Base-by-base conservation (phyloP, 2,888 invertebrate genomes). In the Ditula angustiorana region DNA sequence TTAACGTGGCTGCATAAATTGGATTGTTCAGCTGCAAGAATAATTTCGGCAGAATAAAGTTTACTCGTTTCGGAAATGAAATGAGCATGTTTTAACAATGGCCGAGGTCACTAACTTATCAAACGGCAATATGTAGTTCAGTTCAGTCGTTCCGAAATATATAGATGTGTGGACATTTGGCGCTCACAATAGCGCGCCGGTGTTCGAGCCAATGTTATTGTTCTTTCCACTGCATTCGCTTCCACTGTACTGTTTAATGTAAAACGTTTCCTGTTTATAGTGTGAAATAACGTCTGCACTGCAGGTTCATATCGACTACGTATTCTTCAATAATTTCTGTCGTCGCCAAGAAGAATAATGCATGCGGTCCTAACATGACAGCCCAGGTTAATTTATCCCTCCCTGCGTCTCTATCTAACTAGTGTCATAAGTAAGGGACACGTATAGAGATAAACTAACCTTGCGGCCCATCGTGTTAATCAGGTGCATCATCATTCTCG, bases 121-220 rank as follows among this genome's bases (percentile, higher is more conserved):
- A 63, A 50, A 46, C 37, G 28, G 53, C 59, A 47, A 63, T 64
- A 62, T 57, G 41, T 63, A 50, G 58, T 59, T 64, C 64, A 50
- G 58, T 59, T 64, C 64, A 59, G 57, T 19, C 50, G 60, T 53
- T 76, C 78, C 77, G 79, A 83, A 82, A 80, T 73, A 75, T 78
- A 70, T 74, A 69, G 69, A 71, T 71, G 66, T 58, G 58, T 66
- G 72, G 75, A 74, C 72, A 75, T 69, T 67, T 65, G 71, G 56
- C 62, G 69, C 59, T 73, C 70, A 79, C 79, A 82, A 81, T 78
- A 70, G 74, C 65, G 58, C 33, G 67, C 68, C 68, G 53, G 57
- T 72, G 68, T 71, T 69, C 71, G 67, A 74, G 67, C 69, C 71
- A 69, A 69, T 76, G 75, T 75, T 78, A 79, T 79, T 79, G 76